Evolutionary conservation across 1,140 invertebrate genomes (phyloP).

Genomic region (Rhyzopertha dominica): DNA sequence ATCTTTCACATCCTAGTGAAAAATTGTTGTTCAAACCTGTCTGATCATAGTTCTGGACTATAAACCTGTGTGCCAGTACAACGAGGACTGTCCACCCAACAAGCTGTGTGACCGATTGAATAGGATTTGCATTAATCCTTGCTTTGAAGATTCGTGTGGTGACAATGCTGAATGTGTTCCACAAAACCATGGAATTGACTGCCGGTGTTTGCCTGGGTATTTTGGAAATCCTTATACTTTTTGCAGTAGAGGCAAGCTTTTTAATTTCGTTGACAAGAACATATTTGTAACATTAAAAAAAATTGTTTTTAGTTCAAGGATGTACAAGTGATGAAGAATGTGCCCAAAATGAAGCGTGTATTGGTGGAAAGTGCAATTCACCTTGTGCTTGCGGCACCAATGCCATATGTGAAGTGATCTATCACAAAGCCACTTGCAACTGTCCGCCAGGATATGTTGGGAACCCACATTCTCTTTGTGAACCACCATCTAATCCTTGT

Average conservation of each 20-base stretch:
- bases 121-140: slow-evolving; percentile 77
- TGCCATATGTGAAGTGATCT: slow-evolving; percentile 69
- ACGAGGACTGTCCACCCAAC: slow-evolving; percentile 80
- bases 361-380: slow-evolving; percentile 66
- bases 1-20: neutral
- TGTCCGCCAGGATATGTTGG: slow-evolving; percentile 71
- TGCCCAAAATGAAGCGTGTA: slow-evolving; percentile 62
- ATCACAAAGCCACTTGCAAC: slow-evolving; percentile 69
- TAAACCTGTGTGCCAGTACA: slow-evolving; percentile 77
- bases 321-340: slow-evolving; percentile 67
- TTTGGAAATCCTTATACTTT: slow-evolving; percentile 73
- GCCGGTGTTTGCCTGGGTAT: slow-evolving; percentile 69
- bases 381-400: slow-evolving; percentile 72
- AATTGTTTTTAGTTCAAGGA: slow-evolving; percentile 52
- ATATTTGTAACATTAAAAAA: slow-evolving; percentile 6
- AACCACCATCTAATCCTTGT: slow-evolving; percentile 65
- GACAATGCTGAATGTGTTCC: slow-evolving; percentile 76
- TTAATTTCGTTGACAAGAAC: neutral
- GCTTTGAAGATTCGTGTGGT: slow-evolving; percentile 75
- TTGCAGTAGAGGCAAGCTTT: slow-evolving; percentile 60
- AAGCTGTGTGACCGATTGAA: slow-evolving; percentile 77
- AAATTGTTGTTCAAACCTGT: neutral
- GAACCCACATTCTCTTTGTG: slow-evolving; percentile 59
- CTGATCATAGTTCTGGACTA: slow-evolving; percentile 55
- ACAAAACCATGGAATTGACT: slow-evolving; percentile 70